These are phyloP conservation scores for Uloborus diversus DNA, from an alignment of 1,140 invertebrate genomes.

Conservation along the genomic window DNA sequence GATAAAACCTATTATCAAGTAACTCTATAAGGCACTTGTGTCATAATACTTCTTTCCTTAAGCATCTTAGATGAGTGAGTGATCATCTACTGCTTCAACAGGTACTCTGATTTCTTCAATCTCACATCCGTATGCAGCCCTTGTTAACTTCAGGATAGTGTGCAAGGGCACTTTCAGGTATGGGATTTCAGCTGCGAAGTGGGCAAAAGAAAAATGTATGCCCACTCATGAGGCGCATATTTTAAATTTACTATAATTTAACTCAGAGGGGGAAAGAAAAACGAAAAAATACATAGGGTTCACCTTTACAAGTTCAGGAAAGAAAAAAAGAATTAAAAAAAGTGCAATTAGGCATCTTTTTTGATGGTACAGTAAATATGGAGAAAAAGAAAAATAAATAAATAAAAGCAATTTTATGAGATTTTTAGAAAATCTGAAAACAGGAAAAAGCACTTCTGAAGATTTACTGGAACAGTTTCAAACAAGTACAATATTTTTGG, in stretches of 20 bases:
- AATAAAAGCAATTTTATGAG: background rate
- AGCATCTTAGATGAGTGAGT: conserved; percentile 64
- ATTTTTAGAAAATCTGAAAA: background rate
- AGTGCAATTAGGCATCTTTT: too few species aligned
- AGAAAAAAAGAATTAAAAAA: background rate
- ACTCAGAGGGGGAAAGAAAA: background rate
- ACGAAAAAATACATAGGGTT: background rate
- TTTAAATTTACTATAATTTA: background rate
- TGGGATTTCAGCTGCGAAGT: conserved; percentile 82
- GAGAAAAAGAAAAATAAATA: background rate
- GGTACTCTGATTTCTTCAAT: conserved; percentile 89
- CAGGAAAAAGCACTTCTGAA: background rate
- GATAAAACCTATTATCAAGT: too few species aligned
- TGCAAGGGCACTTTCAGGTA: conserved; percentile 95
- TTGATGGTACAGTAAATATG: background rate
- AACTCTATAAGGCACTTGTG: conserved; percentile 17
- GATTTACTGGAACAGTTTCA: too few species aligned
- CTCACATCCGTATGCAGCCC: conserved; percentile 95
- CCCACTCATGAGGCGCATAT: background rate
- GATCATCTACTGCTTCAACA: conserved; percentile 93
- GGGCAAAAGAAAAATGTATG: conserved; percentile 4
- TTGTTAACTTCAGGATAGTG: conserved; percentile 96
- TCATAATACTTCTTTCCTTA: background rate
- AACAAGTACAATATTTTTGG: too few species aligned
- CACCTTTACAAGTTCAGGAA: background rate